These are phyloP conservation scores for Pseudorasbora parva DNA, from an alignment of 2,113 vertebrate genomes.

Conservation along the genomic window DNA sequence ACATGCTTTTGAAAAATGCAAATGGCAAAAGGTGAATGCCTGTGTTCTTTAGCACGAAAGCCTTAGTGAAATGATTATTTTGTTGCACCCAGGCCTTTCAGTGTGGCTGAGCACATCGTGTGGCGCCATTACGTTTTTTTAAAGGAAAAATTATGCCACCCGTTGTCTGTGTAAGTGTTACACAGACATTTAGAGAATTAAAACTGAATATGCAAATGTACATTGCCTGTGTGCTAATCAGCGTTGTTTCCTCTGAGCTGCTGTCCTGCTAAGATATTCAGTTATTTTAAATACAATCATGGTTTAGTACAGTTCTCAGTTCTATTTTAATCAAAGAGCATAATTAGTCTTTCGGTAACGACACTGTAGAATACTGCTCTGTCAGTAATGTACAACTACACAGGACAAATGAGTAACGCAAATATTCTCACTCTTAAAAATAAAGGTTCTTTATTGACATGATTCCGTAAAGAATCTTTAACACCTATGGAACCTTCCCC, in stretches of 20 bases:
- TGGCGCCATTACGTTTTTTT: neutral
- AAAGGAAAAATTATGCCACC: neutral
- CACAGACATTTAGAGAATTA: constrained; percentile 28
- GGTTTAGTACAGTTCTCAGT: neutral
- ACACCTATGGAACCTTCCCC: too few relatives aligned
- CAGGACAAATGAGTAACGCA: too few relatives aligned
- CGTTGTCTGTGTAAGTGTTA: constrained; percentile 29
- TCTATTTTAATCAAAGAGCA: neutral
- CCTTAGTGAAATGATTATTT: constrained; percentile 2
- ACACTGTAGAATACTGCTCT: too few relatives aligned
- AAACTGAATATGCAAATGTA: constrained; percentile 29
- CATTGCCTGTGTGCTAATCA: constrained; percentile 11
- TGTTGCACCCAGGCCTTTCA: neutral
- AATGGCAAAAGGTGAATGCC: constrained; percentile 5
- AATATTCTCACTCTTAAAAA: too few relatives aligned
- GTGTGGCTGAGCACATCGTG: neutral
- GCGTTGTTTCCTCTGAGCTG: constrained; percentile 28
- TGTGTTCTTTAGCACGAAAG: neutral
- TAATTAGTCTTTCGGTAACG: neutral
- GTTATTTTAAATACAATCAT: constrained; percentile 27
- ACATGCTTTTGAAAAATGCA: constrained; percentile 13
- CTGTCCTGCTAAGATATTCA: constrained; percentile 16
- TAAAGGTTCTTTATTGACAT: too few relatives aligned
- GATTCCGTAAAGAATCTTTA: too few relatives aligned
- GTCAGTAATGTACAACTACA: too few relatives aligned